Percentiles rank a stretch among this genome's conserved stretches.
These are phyloP conservation scores for Chascanopsetta lugubris DNA, from an alignment of 2,113 vertebrate genomes.

Conservation along the genomic window DNA sequence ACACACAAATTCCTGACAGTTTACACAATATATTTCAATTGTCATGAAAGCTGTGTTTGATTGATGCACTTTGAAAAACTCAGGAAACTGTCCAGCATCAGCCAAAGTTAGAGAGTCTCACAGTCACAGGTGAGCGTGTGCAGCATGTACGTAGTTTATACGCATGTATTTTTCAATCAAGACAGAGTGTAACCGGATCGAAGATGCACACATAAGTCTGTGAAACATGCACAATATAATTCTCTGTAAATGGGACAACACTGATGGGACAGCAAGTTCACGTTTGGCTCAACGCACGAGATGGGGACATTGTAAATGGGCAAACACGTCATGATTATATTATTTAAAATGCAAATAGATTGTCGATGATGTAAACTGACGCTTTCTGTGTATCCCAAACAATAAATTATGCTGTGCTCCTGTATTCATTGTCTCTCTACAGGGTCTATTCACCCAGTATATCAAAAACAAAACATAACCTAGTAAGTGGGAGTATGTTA, in stretches of 20 bases:
- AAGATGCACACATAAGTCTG: background rate
- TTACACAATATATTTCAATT: background rate
- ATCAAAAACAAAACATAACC: background rate
- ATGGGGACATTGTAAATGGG: background rate
- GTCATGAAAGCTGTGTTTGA: background rate
- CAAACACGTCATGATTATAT: background rate
- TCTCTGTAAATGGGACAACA: background rate
- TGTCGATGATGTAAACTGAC: background rate
- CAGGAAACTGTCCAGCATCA: background rate
- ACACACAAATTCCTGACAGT: background rate
- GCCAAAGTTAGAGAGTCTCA: background rate
- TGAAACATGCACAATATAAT: background rate
- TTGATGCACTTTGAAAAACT: background rate
- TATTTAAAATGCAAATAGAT: background rate
- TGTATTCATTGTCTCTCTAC: background rate
- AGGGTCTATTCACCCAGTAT: background rate
- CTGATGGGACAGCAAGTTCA: background rate
- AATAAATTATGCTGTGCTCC: background rate
- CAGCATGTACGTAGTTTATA: background rate
- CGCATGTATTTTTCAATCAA: background rate
- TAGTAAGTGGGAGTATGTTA: background rate
- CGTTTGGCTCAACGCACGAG: background rate
- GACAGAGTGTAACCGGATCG: background rate
- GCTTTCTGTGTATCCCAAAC: background rate
- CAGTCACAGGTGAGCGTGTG: background rate